Evolutionary conservation across 2,113 vertebrate species (phyloP).

Genomic region (Tragelaphus imberbis): DNA sequence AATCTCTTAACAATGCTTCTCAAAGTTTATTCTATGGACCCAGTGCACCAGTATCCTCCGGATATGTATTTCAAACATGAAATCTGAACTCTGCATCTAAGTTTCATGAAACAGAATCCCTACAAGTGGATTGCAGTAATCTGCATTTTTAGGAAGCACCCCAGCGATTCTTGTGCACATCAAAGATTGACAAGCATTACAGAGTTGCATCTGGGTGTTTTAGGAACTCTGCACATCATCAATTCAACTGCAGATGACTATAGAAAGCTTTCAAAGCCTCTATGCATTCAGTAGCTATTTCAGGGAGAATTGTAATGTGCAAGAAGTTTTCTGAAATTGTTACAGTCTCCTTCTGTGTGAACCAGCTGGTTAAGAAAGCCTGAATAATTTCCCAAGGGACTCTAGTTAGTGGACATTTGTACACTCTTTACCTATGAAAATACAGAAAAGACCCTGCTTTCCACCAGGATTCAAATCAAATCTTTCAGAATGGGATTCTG

Average conservation of each 20-base stretch:
- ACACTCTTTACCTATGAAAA: conserved; percentile 36
- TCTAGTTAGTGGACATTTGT: conserved; percentile 13
- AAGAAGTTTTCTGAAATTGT: conserved; percentile 28
- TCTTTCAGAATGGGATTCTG: conserved; percentile 4
- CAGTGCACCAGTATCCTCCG: neutral
- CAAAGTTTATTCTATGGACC: neutral
- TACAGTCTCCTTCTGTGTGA: conserved; percentile 35
- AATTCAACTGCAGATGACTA: neutral
- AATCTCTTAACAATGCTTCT: neutral
- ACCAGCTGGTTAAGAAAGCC: conserved; percentile 45
- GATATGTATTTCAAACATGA: neutral
- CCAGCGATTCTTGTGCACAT: neutral
- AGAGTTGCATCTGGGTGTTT: neutral
- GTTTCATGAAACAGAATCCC: neutral
- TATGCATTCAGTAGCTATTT: conserved; percentile 37
- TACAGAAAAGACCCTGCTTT: conserved; percentile 5
- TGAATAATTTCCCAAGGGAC: conserved; percentile 44
- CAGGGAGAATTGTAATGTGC: neutral
- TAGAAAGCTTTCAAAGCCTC: conserved; percentile 28
- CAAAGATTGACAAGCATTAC: neutral
- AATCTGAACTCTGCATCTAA: neutral
- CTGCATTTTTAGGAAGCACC: neutral
- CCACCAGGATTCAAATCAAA: neutral
- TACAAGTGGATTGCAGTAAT: neutral
- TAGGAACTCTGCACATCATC: conserved; percentile 17